A percentile compares a stretch with the other conserved stretches of the same genome.
These are phyloP conservation scores for Actenoides hombroni DNA, from an alignment of 2,113 vertebrate species.

Conservation along the genomic window DNA sequence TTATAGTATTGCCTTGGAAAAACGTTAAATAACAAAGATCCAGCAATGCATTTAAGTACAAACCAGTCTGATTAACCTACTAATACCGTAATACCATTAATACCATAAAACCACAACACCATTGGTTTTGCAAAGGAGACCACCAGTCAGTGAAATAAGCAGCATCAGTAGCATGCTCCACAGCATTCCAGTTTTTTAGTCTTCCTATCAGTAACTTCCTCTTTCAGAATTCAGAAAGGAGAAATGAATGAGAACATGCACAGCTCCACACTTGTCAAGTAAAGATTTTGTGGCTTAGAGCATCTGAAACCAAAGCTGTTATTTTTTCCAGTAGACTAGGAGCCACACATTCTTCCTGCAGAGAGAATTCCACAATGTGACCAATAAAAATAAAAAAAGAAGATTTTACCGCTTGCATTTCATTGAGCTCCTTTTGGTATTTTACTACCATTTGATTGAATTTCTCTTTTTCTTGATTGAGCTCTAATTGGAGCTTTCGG, in stretches of 20 bases:
- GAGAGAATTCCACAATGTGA: not conserved
- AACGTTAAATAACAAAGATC: not conserved
- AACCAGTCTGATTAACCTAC: not conserved
- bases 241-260: not conserved
- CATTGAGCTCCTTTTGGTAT: slow-evolving; percentile 91
- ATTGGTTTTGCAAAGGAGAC: not conserved
- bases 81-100: not conserved
- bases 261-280: not conserved
- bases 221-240: not conserved
- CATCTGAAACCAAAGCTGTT: not conserved
- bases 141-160: not conserved
- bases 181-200: not conserved
- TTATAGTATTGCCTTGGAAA: not conserved
- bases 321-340: not conserved
- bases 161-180: not conserved
- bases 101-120: too few species aligned
- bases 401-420: slow-evolving; percentile 92
- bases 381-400: not conserved
- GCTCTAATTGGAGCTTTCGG: slow-evolving; percentile 93
- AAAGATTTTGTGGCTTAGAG: not conserved
- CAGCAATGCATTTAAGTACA: not conserved
- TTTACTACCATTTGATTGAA: slow-evolving; percentile 97
- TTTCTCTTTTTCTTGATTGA: slow-evolving; percentile 98
- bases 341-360: not conserved
- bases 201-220: not conserved